A percentile compares a stretch with the other conserved stretches of the same genome.
These are phyloP conservation scores for Anguilla megastoma DNA, from an alignment of 2,797 vertebrate species.

Conservation along the genomic window DNA sequence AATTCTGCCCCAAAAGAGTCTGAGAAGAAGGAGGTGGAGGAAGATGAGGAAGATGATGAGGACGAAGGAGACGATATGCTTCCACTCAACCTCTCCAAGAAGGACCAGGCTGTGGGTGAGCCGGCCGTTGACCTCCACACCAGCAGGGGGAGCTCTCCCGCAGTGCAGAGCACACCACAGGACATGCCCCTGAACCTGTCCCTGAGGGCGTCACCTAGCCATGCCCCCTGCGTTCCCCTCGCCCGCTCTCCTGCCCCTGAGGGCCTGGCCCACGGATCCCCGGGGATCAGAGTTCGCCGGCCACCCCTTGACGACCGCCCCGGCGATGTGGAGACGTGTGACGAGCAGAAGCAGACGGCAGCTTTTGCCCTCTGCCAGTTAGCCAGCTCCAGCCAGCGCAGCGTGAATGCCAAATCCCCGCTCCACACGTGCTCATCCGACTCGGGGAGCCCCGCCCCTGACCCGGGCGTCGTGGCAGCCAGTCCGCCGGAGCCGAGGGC, in stretches of 20 bases:
- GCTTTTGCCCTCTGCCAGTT: conserved; percentile 96
- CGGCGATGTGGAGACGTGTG: conserved; percentile 73
- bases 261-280: not conserved
- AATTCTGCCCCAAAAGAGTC: conserved; percentile 1
- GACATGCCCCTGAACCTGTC: conserved; percentile 93
- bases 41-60: conserved; percentile 51
- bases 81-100: conserved; percentile 93
- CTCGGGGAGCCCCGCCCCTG: not conserved
- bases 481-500: conserved; percentile 12
- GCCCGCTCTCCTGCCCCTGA: not conserved
- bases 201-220: conserved; percentile 72
- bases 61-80: conserved; percentile 61
- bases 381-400: conserved; percentile 76
- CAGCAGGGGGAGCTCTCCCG: conserved; percentile 49
- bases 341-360: conserved; percentile 90
- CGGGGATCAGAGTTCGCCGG: not conserved
- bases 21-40: not conserved
- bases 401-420: conserved; percentile 37
- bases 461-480: conserved; percentile 31
- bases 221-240: conserved; percentile 6
- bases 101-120: conserved; percentile 55
- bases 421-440: not conserved
- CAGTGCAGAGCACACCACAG: conserved; percentile 60
- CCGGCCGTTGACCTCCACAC: conserved; percentile 31
- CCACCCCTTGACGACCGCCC: not conserved